Base-by-base conservation (phyloP, 2,797 vertebrate genomes). In the Thaleichthys pacificus region DNA sequence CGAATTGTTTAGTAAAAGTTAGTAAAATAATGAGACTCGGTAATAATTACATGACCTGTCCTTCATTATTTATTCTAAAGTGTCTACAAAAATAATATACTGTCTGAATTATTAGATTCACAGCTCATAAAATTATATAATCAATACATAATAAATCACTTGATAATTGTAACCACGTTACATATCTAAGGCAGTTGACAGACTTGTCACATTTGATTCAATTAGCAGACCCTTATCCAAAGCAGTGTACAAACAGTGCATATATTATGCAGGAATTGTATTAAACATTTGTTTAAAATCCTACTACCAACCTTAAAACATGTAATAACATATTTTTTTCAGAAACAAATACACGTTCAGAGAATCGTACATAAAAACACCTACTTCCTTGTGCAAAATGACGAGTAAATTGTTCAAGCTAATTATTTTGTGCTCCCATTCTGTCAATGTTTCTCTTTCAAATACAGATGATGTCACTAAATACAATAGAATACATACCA, bases 371-470 rank as follows among this genome's bases (percentile, higher is more conserved):
- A 79, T 72, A 38, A 83, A 78, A 81, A 65, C 62, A 71, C 6
- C 61, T 54, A 60, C 19, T 51, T 19, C 2, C 54, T 56, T 66
- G 84, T 82, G 78, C 78, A 86, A 84, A 88, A 68, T 69, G 63
- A 72, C 19, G 12, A 69, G 54, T 19, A 0, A 57, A 74, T 74
- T 65, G 69, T 32, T 28, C 19, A 6, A 58, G 7, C 30, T 66
- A 65, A 32, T 49, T 4, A 72, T 38, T 60, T 73, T 64, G 26
- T 12, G 57, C 28, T 70, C 56, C 75, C 56, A 71, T 73, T 74
- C 30, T 51, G 49, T 68, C 3, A 68, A n/a, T 9, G 61, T n/a
- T 6, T 60, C 60, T 3, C 14, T 61, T 26, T 61, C 11, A 61
- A 38, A 38, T 38, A 22, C 9, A 9, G 2, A 2, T 56, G n/a